These are phyloP conservation scores for Drosophila cardini DNA, from an alignment of 1,140 invertebrate genomes.

Conservation along the genomic window DNA sequence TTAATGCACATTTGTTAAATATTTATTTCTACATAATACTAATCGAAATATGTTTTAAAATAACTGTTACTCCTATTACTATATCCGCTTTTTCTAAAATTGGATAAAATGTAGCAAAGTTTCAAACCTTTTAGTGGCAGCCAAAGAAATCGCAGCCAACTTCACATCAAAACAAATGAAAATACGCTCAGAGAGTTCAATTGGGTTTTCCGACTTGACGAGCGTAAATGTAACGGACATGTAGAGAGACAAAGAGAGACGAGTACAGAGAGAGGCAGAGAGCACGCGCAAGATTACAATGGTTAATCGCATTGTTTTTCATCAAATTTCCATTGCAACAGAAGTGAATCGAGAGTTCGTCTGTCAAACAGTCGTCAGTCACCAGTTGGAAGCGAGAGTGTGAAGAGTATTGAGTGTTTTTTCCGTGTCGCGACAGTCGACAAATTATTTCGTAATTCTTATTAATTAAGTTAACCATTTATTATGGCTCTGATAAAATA, in stretches of 20 bases:
- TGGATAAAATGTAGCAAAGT: constrained; percentile 15
- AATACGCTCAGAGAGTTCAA: constrained; percentile 28
- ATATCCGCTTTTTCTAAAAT: not conserved
- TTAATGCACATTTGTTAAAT: no score
- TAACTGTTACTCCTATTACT: not conserved
- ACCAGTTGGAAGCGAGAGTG: constrained; percentile 25
- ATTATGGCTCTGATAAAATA: not conserved
- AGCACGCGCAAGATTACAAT: constrained; percentile 21
- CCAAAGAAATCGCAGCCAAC: constrained; percentile 52
- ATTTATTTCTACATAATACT: no score
- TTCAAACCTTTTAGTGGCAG: constrained; percentile 21
- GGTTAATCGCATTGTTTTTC: constrained; percentile 39
- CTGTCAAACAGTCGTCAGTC: constrained; percentile 27
- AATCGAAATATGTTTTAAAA: no score
- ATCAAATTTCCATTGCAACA: constrained; percentile 63
- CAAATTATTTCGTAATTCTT: constrained; percentile 54
- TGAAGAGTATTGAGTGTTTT: not conserved
- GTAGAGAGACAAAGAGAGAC: not conserved
- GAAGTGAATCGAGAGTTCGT: constrained; percentile 19
- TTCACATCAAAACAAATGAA: constrained; percentile 57
- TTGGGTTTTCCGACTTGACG: constrained; percentile 25
- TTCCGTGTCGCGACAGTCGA: constrained; percentile 19
- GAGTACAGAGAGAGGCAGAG: constrained; percentile 3
- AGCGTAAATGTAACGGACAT: not conserved
- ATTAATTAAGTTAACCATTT: constrained; percentile 4